phyloP scores from a whole-genome alignment of 2,797 vertebrate genomes.

The Pseudochromis fuscus region DNA sequence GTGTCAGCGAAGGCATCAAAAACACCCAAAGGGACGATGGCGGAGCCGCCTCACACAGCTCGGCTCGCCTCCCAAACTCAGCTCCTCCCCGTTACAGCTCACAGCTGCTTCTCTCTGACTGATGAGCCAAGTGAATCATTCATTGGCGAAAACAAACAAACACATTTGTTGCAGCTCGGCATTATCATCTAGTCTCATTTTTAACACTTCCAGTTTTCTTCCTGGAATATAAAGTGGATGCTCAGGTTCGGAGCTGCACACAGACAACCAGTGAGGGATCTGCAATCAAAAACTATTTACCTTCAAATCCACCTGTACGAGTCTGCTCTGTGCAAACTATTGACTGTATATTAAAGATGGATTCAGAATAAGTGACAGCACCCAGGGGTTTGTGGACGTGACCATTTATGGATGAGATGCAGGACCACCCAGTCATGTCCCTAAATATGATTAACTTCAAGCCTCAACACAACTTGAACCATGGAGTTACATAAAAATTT shows the following conservation, averaged over 20 bases:
- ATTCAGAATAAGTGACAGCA: too few relatives aligned
- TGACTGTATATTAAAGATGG: too few relatives aligned
- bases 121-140: slow-evolving; percentile 55
- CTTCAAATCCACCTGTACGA: too few relatives aligned
- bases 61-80: slow-evolving; percentile 29
- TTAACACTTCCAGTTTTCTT: background rate
- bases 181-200: slow-evolving; percentile 18
- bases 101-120: slow-evolving; percentile 55
- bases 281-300: background rate
- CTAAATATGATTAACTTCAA: too few relatives aligned
- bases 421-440: too few relatives aligned
- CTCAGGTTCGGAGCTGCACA: background rate
- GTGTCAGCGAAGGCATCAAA: slow-evolving; percentile 64
- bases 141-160: slow-evolving; percentile 58
- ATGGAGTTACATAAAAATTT: too few relatives aligned
- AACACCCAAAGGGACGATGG: slow-evolving; percentile 57
- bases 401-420: too few relatives aligned
- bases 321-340: too few relatives aligned
- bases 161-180: slow-evolving; percentile 42
- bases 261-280: background rate
- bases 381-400: too few relatives aligned
- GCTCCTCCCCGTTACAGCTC: slow-evolving; percentile 27
- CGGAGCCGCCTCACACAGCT: slow-evolving; percentile 45
- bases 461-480: too few relatives aligned
- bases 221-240: slow-evolving; percentile 5